A percentile compares a stretch with the other conserved stretches of the same genome.
These are phyloP conservation scores for Phrynocephalus guinanensis DNA, from an alignment of 2,797 vertebrate genomes.

Conservation along the genomic window DNA sequence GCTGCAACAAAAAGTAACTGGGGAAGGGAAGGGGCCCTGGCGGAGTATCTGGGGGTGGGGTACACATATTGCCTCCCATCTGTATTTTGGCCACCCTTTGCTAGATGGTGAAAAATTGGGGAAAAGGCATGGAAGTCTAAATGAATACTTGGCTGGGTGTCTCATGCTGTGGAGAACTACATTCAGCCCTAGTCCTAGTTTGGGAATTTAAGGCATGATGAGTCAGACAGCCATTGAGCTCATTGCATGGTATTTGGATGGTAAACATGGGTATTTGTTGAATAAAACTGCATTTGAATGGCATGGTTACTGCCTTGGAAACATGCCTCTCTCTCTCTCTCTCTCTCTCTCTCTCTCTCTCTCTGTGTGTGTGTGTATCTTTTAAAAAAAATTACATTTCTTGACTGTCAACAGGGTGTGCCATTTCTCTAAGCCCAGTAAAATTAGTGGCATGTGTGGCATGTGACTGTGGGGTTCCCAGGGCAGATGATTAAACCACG, in stretches of 20 bases:
- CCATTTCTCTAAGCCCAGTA: constrained; percentile 4
- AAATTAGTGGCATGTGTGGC: rapidly evolving
- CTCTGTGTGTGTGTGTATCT: background rate
- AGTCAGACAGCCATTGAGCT: background rate
- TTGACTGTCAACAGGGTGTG: background rate
- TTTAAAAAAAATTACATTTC: background rate
- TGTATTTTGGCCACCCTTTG: no score
- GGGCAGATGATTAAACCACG: background rate
- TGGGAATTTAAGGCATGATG: no score
- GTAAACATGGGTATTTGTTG: background rate
- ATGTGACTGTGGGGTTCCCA: background rate
- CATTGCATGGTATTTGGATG: background rate
- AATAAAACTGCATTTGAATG: background rate
- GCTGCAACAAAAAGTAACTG: no score
- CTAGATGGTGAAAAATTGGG: background rate
- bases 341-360: no score
- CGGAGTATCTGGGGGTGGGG: no score
- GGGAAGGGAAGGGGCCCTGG: no score
- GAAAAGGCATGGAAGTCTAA: background rate
- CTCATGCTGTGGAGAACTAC: no score
- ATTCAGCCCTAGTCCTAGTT: no score
- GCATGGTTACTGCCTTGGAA: background rate
- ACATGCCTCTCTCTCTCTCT: no score
- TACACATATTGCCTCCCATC: no score
- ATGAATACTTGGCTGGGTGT: no score